Base-by-base conservation (phyloP, 2,888 invertebrate genomes). In the Athalia rosae region DNA sequence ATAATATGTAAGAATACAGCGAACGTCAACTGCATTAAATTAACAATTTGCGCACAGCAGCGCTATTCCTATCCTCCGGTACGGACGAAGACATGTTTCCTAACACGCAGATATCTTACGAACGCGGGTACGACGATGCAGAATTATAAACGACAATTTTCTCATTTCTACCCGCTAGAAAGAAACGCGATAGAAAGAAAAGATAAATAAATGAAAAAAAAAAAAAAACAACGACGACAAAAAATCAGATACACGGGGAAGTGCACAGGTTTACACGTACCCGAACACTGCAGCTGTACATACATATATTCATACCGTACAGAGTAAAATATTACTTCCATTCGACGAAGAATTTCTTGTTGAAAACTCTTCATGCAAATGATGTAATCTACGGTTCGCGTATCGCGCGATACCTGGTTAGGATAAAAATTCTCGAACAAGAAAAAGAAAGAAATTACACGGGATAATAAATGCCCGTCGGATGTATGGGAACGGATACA, bases 11-110 rank as follows among this genome's bases (percentile, higher is more conserved):
- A 15, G 45, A 13, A 43, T 62, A 62, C 62, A 62, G 28, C 6
- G n/a, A 13, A 11, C 15, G 43, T 45, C 67, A 28, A 53, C 67
- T 53, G 13, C 53, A n/a, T n/a, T 45, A 56, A 56, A 50, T 71
- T 71, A 58, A 56, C 58, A 50, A 43, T 71, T 13, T 58, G 9
- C 71, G 7, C 15, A 9, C 13, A 58, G 11, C 28, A 28, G 1
- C 28, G 53, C 11, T 15, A 67, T 67, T 53, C 41, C 50, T 67
- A 50, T 67, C 50, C 53, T 53, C 3, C 13, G 71, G 8, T 11
- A 41, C 71, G 43, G 2, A 28, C 28, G 28, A 28, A 13, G 56
- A 50, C 71, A 71, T 71, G 41, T 71, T n/a, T 8, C 11, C 43
- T 56, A 28, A 28, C 28, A 28, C 28, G 28, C 28, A 28, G 28